Conservation (phyloP, 2,113 vertebrate species). For the Tympanuchus pallidicinctus region DNA sequence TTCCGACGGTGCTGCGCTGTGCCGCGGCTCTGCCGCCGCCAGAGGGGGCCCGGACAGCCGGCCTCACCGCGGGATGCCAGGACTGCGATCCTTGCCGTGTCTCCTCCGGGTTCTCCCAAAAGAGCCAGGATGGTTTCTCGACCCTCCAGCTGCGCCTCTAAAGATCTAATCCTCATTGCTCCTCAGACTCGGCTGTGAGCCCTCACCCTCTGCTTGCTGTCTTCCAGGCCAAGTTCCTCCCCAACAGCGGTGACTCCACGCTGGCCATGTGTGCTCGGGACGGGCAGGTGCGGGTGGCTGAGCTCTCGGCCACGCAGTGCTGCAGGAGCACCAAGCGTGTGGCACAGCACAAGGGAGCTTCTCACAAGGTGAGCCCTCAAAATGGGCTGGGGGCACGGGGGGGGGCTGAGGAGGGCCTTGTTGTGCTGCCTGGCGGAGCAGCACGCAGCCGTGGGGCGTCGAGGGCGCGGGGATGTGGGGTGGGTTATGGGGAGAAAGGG, state of each 20-base stretch:
- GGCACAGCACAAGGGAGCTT: conserved; percentile 95
- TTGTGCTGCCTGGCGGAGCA: not conserved
- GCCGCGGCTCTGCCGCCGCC: not conserved
- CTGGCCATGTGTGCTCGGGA: conserved; percentile 96
- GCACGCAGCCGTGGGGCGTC: rapidly evolving
- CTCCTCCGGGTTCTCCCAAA: not conserved
- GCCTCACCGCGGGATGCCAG: too few species aligned
- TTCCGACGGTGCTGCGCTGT: not conserved
- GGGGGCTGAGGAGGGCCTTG: not conserved
- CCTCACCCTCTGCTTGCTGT: not conserved
- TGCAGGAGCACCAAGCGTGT: conserved; percentile 96
- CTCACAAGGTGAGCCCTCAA: conserved; percentile 87
- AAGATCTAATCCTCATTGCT: not conserved
- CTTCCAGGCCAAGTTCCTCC: conserved; percentile 93
- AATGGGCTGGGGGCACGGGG: not conserved
- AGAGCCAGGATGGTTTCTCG: rapidly evolving
- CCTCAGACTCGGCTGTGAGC: rapidly evolving
- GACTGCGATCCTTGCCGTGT: not conserved
- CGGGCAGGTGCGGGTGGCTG: conserved; percentile 93
- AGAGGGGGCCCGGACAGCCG: not conserved
- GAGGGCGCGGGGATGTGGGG: rapidly evolving
- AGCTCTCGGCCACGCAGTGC: conserved; percentile 94
- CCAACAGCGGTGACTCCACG: conserved; percentile 95
- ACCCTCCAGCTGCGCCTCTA: not conserved
- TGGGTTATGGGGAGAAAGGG: not conserved